Percentiles rank a stretch among this genome's conserved stretches.
phyloP scores from a whole-genome alignment of 2,113 vertebrate genomes.

The Coturnix japonica region DNA sequence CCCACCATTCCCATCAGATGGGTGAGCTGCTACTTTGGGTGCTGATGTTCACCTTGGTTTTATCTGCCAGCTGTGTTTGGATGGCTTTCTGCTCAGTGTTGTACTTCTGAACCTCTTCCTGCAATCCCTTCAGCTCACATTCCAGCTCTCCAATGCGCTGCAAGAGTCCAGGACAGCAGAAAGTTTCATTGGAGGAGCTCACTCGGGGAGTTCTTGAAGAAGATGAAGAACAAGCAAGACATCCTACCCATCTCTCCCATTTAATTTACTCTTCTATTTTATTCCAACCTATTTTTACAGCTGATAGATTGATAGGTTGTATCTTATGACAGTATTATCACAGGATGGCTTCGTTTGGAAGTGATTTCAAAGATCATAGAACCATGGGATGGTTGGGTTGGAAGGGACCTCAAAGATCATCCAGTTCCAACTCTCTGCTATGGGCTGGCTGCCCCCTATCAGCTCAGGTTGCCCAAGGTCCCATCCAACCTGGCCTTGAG shows the following conservation, averaged over 20 bases:
- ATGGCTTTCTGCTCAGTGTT: not conserved
- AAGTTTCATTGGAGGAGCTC: not conserved
- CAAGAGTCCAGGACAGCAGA: rapidly evolving
- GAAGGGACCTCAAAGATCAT: too few relatives aligned
- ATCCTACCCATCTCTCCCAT: not conserved
- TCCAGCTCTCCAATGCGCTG: slow-evolving; percentile 69
- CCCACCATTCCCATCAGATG: not conserved
- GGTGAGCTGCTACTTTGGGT: not conserved
- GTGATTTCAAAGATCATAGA: too few relatives aligned
- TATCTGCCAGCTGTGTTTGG: slow-evolving; percentile 35
- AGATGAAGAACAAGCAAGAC: rapidly evolving
- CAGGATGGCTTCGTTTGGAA: too few relatives aligned
- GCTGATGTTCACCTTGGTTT: not conserved
- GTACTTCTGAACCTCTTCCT: slow-evolving; percentile 7
- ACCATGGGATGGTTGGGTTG: too few relatives aligned
- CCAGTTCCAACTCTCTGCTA: too few relatives aligned
- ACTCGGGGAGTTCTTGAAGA: not conserved
- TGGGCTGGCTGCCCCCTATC: too few relatives aligned
- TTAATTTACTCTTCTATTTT: not conserved
- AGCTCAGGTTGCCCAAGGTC: too few relatives aligned
- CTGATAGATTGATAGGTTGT: not conserved
- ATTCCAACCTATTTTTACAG: not conserved
- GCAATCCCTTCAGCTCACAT: slow-evolving; percentile 4
- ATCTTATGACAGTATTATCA: not conserved
- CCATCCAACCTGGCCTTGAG: too few relatives aligned